Evolutionary conservation across 2,797 vertebrate genomes (phyloP).

Genomic region (Pseudochaenichthys georgianus): DNA sequence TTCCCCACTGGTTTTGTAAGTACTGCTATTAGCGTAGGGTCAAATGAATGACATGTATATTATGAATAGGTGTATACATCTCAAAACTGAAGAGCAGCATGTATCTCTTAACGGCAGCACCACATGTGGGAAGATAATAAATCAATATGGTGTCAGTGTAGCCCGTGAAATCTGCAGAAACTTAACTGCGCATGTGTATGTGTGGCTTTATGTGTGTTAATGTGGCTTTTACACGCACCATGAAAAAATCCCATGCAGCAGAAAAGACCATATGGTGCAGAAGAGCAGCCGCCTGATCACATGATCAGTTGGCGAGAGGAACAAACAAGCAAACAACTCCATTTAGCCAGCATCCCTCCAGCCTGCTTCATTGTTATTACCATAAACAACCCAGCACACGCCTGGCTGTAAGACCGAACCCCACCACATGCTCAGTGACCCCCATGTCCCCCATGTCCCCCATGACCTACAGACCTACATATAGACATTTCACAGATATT

Average conservation of each 20-base stretch:
- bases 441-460: constrained; percentile 2
- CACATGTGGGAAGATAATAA: constrained; percentile 43
- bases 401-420: constrained; percentile 43
- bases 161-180: constrained; percentile 45
- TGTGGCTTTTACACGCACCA: constrained; percentile 31
- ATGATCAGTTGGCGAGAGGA: constrained; percentile 56
- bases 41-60: neutral
- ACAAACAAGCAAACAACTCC: constrained; percentile 66
- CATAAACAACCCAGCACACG: constrained; percentile 48
- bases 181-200: constrained; percentile 2
- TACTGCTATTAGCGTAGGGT: neutral
- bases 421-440: constrained; percentile 55
- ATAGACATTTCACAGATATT: constrained; percentile 35
- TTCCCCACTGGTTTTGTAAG: neutral
- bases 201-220: constrained; percentile 33
- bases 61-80: neutral
- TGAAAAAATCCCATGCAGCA: constrained; percentile 54
- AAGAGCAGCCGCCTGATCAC: constrained; percentile 52
- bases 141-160: constrained; percentile 52
- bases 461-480: constrained; percentile 69
- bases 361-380: constrained; percentile 56
- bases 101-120: constrained; percentile 12
- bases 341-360: constrained; percentile 64
- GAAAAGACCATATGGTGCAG: constrained; percentile 76
- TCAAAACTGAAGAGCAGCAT: constrained; percentile 15